phyloP scores from a whole-genome alignment of 2,113 vertebrate genomes.

The Mixornis gularis region DNA sequence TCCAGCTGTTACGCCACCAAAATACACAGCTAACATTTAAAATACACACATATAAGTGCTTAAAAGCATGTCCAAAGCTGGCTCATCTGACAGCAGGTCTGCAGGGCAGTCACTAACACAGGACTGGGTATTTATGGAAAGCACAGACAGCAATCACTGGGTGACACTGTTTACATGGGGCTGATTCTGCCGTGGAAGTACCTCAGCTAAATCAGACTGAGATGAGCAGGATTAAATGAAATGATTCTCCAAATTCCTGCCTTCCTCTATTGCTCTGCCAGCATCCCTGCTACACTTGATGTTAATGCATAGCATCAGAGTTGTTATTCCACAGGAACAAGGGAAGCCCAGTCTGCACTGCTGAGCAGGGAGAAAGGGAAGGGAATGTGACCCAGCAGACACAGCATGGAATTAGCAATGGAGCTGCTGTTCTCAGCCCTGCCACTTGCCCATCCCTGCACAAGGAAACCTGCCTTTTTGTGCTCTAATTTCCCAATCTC shows the following conservation, averaged over 20 bases:
- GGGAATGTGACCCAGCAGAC: background rate
- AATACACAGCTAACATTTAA: constrained; percentile 26
- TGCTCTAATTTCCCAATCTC: background rate
- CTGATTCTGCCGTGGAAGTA: background rate
- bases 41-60: background rate
- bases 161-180: background rate
- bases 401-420: background rate
- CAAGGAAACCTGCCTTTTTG: background rate
- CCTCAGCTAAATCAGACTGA: background rate
- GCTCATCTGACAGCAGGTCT: background rate
- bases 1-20: constrained; percentile 35
- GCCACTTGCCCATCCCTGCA: background rate
- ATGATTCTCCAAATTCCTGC: background rate
- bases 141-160: background rate
- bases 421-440: background rate
- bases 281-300: background rate
- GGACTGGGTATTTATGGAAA: background rate
- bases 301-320: background rate
- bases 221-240: background rate
- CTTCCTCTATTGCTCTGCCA: background rate
- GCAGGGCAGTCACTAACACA: background rate
- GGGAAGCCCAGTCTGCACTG: background rate
- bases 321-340: background rate
- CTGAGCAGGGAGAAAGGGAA: background rate
- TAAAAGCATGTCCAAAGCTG: background rate